These are phyloP conservation scores for Hypsibius dujardini DNA, from an alignment of 1,140 invertebrate genomes.

Conservation along the genomic window DNA sequence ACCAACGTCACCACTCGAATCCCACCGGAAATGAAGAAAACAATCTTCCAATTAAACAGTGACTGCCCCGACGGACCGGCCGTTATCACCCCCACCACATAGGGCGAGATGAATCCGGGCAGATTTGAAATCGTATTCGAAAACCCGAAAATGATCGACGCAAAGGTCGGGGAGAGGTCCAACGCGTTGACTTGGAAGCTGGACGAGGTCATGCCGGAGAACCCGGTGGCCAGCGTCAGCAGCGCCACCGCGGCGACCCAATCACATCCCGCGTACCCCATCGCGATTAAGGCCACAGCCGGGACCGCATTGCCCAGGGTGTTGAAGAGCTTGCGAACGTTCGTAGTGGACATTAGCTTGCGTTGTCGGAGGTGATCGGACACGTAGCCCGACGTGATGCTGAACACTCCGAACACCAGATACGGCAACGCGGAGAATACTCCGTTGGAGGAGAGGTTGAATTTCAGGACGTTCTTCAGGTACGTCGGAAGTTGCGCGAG, in stretches of 20 bases:
- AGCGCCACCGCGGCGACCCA: not conserved
- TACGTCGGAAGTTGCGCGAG: constrained; percentile 82
- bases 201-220: not conserved
- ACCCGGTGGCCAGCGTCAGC: not conserved
- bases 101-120: not conserved
- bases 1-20: not conserved
- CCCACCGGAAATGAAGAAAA: not conserved
- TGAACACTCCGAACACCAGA: not conserved
- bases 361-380: constrained; percentile 22
- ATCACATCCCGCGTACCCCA: constrained; percentile 13
- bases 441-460: constrained; percentile 42
- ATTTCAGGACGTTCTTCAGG: constrained; percentile 69
- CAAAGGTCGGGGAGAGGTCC: not conserved
- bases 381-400: not conserved
- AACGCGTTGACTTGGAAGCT: not conserved
- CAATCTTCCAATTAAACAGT: not conserved
- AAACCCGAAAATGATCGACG: not conserved
- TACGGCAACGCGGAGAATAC: constrained; percentile 10
- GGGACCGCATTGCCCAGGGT: constrained; percentile 27
- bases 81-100: not conserved
- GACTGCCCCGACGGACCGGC: not conserved
- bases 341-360: constrained; percentile 25
- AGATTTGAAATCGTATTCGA: not conserved
- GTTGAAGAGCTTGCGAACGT: constrained; percentile 31
- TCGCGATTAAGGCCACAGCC: not conserved